Evolutionary conservation across 1,140 invertebrate species (phyloP).

Genomic region (Pachypeltis micranthus): DNA sequence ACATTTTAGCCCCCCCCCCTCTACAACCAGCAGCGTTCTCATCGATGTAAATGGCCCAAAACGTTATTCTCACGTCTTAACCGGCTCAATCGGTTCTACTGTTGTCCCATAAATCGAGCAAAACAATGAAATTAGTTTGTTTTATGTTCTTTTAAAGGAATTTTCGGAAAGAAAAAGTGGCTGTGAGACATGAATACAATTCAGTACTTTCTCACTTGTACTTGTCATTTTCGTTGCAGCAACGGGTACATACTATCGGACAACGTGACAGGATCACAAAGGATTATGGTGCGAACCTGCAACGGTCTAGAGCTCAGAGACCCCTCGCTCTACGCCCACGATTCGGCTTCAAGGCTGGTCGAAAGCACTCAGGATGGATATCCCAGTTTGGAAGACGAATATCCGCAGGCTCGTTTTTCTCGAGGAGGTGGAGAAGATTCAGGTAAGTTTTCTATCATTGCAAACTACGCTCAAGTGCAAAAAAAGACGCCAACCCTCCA

Average conservation of each 20-base stretch:
- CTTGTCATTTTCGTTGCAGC: neutral
- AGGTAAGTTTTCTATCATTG: constrained; percentile 32
- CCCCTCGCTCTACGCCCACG: constrained; percentile 38
- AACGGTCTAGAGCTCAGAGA: constrained; percentile 66
- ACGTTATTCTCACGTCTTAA: too few relatives aligned
- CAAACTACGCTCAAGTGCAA: neutral
- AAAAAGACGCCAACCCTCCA: too few relatives aligned
- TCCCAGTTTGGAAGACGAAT: constrained; percentile 41
- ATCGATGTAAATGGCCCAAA: too few relatives aligned
- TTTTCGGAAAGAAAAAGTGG: too few relatives aligned
- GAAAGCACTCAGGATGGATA: constrained; percentile 38
- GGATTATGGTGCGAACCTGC: constrained; percentile 63
- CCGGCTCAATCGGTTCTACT: too few relatives aligned
- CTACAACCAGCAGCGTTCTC: too few relatives aligned
- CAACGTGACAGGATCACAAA: constrained; percentile 36
- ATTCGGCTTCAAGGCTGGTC: constrained; percentile 38
- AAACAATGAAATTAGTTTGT: too few relatives aligned
- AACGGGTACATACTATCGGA: constrained; percentile 6
- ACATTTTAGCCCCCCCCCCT: too few relatives aligned
- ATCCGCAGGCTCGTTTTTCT: constrained; percentile 34
- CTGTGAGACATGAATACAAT: too few relatives aligned
- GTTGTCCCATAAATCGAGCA: too few relatives aligned
- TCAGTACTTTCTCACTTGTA: neutral
- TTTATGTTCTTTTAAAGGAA: too few relatives aligned
- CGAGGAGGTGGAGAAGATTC: neutral